A percentile compares a stretch with the other conserved stretches of the same genome.
Evolutionary conservation across 2,888 invertebrate genomes (phyloP).

Genomic region (Cataglyphis cursor): DNA sequence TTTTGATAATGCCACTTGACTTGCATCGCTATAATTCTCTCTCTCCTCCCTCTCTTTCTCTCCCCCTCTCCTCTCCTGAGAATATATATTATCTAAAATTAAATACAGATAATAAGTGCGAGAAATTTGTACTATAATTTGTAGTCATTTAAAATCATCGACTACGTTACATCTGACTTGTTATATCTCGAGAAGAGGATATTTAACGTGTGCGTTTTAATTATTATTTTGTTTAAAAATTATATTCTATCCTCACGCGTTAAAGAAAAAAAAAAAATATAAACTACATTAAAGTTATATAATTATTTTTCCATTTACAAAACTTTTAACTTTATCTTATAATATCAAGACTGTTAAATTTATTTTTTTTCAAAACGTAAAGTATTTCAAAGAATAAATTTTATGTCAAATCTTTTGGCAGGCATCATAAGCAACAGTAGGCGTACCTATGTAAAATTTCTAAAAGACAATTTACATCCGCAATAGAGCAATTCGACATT

Average conservation of each 20-base stretch:
- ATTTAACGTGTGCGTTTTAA: slow-evolving; percentile 1
- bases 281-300: background rate
- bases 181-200: background rate
- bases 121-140: slow-evolving; percentile 30
- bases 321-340: background rate
- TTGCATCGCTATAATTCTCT: slow-evolving; percentile 17
- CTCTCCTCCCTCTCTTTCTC: background rate
- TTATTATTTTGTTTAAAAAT: background rate
- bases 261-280: slow-evolving; percentile 1
- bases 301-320: slow-evolving; percentile 3
- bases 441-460: slow-evolving; percentile 3
- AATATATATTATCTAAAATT: slow-evolving; percentile 5
- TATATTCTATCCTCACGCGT: background rate
- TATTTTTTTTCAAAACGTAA: background rate
- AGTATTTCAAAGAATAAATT: background rate
- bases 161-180: background rate
- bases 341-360: background rate
- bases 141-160: slow-evolving; percentile 27
- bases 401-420: background rate
- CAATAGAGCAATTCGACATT: background rate
- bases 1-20: slow-evolving; percentile 50
- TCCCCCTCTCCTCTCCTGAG: background rate
- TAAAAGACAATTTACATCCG: background rate
- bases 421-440: background rate
- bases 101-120: slow-evolving; percentile 30